Evolutionary conservation across 2,113 vertebrate species (phyloP), one percentile per base, ranked within the genome.

Genomic region (Cyphomyrus discorhynchus): DNA sequence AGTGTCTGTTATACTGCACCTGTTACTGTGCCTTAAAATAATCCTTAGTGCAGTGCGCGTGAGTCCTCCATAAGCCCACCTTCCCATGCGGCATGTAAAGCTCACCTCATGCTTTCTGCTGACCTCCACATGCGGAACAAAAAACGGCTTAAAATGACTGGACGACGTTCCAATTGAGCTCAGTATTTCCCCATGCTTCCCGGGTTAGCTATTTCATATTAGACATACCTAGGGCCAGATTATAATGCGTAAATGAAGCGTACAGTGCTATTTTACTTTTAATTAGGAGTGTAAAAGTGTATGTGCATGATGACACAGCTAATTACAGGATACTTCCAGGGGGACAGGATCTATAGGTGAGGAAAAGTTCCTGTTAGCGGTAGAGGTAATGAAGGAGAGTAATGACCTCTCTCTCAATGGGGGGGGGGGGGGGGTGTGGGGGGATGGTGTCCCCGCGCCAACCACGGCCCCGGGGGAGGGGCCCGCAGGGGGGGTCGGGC

Each of bases 181-280:
- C 74, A 42, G 35, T 8, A 42, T 10, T 42, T 80, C 35, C 15
- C 74, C 35, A 6, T 80, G 35, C 31, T 19, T 39, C 31, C 70
- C 4, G 0, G 11, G 70, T 77, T 56, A 77, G 35, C 31, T 42
- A 19, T 17, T 42, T 42, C 1, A 42, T 42, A 42, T 80, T 80
- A 42, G 74, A 80, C 62, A 70, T 80, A 35, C 74, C 31, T 39
- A 80, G 17, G 31, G 31, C 31, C 74, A 42, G 35, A 80, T 80
- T 80, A 80, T 80, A 19, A n/a, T 80, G 74, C 0, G 35, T 42
- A 80, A 42, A 35, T 42, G 74, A 80, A 39, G n/a, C 13, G 13
- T 80, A 42, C 74, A 80, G 31, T 80, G 74, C 15, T 80, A 39
- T 80, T 80, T 80, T 80, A 80, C 74, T 80, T 80, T 80, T 80